These are phyloP conservation scores for Saguinus oedipus DNA, from an alignment of 2,797 vertebrate genomes.

Conservation along the genomic window DNA sequence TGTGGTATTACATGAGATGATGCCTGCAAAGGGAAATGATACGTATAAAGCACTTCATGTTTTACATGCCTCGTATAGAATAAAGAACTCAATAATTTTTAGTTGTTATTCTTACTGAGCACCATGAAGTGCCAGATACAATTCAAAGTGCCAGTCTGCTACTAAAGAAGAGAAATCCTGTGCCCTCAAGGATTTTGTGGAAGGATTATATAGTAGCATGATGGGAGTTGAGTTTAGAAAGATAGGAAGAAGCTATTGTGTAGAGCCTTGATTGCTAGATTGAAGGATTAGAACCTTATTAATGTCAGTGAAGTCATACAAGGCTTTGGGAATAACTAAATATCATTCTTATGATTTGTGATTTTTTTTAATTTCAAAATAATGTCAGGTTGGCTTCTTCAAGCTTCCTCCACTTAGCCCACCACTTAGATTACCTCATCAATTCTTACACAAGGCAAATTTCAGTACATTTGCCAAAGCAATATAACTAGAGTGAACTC, in stretches of 20 bases:
- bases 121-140: conserved; percentile 8
- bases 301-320: conserved; percentile 5
- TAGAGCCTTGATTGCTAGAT: conserved; percentile 23
- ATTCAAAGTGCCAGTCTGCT: conserved; percentile 32
- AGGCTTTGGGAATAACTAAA: conserved; percentile 17
- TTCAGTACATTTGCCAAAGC: background rate
- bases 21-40: conserved; percentile 7
- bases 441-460: conserved; percentile 28
- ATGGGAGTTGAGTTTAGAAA: background rate
- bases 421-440: background rate
- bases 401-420: background rate
- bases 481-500: background rate
- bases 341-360: conserved; percentile 33
- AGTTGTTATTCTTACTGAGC: background rate
- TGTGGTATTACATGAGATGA: background rate
- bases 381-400: background rate
- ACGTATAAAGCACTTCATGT: background rate
- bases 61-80: background rate
- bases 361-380: conserved; percentile 8
- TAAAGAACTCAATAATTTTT: conserved; percentile 8
- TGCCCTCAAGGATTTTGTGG: background rate
- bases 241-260: background rate
- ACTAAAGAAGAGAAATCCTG: conserved; percentile 14
- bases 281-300: conserved; percentile 28
- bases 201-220: conserved; percentile 3